Percentiles rank a stretch among this genome's conserved stretches.
Conservation (phyloP, 2,797 vertebrate genomes). For the Alosa sapidissima region DNA sequence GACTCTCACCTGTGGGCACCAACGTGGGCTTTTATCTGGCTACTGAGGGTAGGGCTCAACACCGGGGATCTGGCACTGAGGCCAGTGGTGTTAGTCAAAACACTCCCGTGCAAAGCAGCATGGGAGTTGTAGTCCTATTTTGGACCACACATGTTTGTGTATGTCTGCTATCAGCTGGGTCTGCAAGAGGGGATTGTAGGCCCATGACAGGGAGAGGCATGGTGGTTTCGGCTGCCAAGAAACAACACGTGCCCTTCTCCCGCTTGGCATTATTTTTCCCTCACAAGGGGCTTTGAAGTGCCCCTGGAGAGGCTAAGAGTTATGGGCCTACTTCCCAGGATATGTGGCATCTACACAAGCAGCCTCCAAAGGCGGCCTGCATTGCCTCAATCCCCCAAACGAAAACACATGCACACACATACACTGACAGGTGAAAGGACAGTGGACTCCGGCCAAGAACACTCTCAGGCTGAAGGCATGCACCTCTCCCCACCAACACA, state of each 20-base stretch:
- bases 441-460: conserved; percentile 40
- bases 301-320: background rate
- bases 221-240: background rate
- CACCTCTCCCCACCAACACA: conserved; percentile 33
- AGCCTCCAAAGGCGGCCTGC: conserved; percentile 25
- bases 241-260: background rate
- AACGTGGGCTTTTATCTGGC: background rate
- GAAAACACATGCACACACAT: conserved; percentile 23
- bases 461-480: conserved; percentile 48
- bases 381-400: conserved; percentile 20
- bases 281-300: background rate
- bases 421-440: conserved; percentile 45
- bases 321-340: background rate
- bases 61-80: background rate
- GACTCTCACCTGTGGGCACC: background rate
- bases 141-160: conserved; percentile 7
- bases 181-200: background rate
- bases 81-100: background rate
- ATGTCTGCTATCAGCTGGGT: background rate
- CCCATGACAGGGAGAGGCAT: background rate
- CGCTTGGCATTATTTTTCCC: background rate
- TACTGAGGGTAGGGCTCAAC: background rate
- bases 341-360: background rate
- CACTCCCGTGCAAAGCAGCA: background rate
- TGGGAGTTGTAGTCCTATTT: background rate